phyloP scores from a whole-genome alignment of 2,888 invertebrate species.

The Thymelicus lineola region DNA sequence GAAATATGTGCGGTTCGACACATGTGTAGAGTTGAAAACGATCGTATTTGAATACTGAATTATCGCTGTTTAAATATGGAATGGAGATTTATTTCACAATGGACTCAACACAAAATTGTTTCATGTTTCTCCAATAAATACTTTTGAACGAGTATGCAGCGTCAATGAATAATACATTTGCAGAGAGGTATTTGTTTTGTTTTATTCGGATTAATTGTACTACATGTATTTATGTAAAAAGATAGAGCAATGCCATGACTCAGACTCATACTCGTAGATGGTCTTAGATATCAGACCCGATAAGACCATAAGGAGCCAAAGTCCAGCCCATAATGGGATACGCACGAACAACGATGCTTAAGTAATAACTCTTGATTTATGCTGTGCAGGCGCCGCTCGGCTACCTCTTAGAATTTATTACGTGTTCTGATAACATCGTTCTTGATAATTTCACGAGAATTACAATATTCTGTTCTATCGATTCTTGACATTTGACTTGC shows the following conservation, averaged over 20 bases:
- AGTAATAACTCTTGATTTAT: constrained; percentile 37
- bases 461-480: constrained; percentile 49
- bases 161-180: constrained; percentile 4
- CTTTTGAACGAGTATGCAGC: constrained; percentile 5
- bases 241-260: constrained; percentile 8
- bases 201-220: neutral
- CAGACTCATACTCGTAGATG: constrained; percentile 28
- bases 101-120: constrained; percentile 21
- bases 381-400: constrained; percentile 37
- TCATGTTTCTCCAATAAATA: constrained; percentile 24
- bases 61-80: constrained; percentile 28
- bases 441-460: constrained; percentile 37
- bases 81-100: constrained; percentile 25
- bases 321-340: constrained; percentile 33
- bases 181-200: neutral
- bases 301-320: constrained; percentile 33
- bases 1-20: constrained; percentile 48
- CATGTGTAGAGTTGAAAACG: constrained; percentile 51
- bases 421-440: constrained; percentile 37
- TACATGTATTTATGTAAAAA: constrained; percentile 1
- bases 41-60: constrained; percentile 35
- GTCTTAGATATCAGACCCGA: constrained; percentile 28
- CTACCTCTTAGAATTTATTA: constrained; percentile 39
- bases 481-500: constrained; percentile 63
- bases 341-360: constrained; percentile 34